phyloP scores from a whole-genome alignment of 1,140 invertebrate genomes.

The Prorops nasuta region DNA sequence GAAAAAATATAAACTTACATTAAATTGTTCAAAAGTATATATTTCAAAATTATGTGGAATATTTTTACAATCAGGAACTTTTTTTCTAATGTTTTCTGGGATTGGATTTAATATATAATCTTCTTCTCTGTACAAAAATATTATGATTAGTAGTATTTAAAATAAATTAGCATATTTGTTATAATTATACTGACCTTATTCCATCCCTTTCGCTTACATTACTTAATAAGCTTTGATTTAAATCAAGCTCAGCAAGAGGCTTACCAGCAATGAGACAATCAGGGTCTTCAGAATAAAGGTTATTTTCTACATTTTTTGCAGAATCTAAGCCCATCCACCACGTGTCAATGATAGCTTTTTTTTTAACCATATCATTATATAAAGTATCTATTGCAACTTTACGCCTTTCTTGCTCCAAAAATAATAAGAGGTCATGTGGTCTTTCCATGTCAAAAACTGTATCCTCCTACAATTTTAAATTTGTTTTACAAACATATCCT shows the following conservation, averaged over 20 bases:
- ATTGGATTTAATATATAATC: constrained; percentile 38
- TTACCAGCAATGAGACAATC: constrained; percentile 69
- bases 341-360: constrained; percentile 66
- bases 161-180: too few relatives aligned
- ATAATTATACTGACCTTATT: not conserved
- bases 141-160: too few relatives aligned
- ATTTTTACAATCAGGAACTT: constrained; percentile 67
- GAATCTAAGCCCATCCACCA: constrained; percentile 64
- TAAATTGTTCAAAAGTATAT: constrained; percentile 78
- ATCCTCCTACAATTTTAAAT: too few relatives aligned
- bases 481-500: too few relatives aligned
- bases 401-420: constrained; percentile 78
- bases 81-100: constrained; percentile 29
- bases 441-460: constrained; percentile 63
- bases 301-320: too few relatives aligned
- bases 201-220: constrained; percentile 47
- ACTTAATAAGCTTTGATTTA: constrained; percentile 65
- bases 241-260: constrained; percentile 65
- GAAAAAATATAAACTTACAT: constrained; percentile 54
- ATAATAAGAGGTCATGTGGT: constrained; percentile 76
- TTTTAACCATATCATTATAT: constrained; percentile 67
- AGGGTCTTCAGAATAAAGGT: too few relatives aligned
- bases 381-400: constrained; percentile 65
- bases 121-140: constrained; percentile 32
- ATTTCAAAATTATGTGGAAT: constrained; percentile 72